These are phyloP conservation scores for Molorchus minor DNA, from an alignment of 2,888 invertebrate species.

Conservation along the genomic window DNA sequence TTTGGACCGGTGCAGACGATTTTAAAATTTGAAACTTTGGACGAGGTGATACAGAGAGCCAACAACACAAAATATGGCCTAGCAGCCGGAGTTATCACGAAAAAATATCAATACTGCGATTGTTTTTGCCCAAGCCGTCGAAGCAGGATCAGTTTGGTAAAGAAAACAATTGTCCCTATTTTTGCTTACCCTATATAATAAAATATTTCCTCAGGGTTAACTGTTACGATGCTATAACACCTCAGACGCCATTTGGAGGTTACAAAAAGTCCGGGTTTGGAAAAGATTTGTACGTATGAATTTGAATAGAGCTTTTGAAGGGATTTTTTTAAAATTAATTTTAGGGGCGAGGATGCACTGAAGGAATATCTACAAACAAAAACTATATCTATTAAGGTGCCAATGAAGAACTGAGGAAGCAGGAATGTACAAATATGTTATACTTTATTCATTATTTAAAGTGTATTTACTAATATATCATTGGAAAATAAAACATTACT, in stretches of 20 bases:
- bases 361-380: slow-evolving; percentile 82
- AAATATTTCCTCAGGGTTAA: slow-evolving; percentile 73
- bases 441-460: too few species aligned
- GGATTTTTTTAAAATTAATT: slow-evolving; percentile 1
- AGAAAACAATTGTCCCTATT: slow-evolving; percentile 39
- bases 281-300: slow-evolving; percentile 72
- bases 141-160: slow-evolving; percentile 86
- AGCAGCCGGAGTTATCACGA: slow-evolving; percentile 84
- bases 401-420: slow-evolving; percentile 40
- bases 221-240: slow-evolving; percentile 73
- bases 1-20: slow-evolving; percentile 92
- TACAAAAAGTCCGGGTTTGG: slow-evolving; percentile 89
- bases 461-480: too few species aligned
- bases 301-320: neutral
- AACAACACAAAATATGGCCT: slow-evolving; percentile 84
- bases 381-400: slow-evolving; percentile 71
- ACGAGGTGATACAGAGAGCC: slow-evolving; percentile 84
- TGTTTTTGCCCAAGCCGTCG: slow-evolving; percentile 75
- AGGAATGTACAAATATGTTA: too few species aligned
- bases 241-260: slow-evolving; percentile 89
- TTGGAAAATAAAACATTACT: too few species aligned
- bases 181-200: too few species aligned
- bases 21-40: slow-evolving; percentile 79
- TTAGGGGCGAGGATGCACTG: slow-evolving; percentile 79
- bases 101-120: slow-evolving; percentile 81